Conservation (phyloP, 1,140 invertebrate species). For the Achatina immaculata region DNA sequence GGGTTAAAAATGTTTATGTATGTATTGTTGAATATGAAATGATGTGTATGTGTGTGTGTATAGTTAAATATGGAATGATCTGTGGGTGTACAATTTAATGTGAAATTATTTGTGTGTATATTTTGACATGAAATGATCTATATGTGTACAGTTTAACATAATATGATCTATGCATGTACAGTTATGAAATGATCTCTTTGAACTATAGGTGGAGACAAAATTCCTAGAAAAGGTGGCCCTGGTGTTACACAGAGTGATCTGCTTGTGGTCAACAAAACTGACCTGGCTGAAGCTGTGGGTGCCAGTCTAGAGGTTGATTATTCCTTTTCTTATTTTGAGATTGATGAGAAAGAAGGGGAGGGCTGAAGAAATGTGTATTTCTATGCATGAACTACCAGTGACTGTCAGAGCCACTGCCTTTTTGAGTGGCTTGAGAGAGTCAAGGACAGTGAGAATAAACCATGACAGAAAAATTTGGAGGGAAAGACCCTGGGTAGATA, state of each 20-base stretch:
- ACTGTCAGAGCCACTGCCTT: neutral
- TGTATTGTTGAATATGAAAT: too few species aligned
- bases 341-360: neutral
- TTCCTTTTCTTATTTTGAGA: neutral
- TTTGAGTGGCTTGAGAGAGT: neutral
- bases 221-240: slow-evolving; percentile 70
- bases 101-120: too few species aligned
- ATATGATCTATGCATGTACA: too few species aligned
- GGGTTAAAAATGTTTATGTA: too few species aligned
- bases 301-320: slow-evolving; percentile 66
- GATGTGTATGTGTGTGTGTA: too few species aligned
- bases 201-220: slow-evolving; percentile 69
- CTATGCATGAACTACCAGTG: neutral
- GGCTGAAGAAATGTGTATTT: neutral
- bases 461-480: neutral
- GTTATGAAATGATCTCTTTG: too few species aligned
- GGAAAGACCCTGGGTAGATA: neutral
- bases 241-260: slow-evolving; percentile 71
- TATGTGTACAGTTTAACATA: too few species aligned
- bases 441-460: neutral
- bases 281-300: slow-evolving; percentile 69
- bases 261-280: slow-evolving; percentile 71
- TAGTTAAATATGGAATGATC: too few species aligned
- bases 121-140: too few species aligned
- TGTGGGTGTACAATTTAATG: too few species aligned